Conservation (phyloP, 2,797 vertebrate genomes). For the Podarcis lilfordi region DNA sequence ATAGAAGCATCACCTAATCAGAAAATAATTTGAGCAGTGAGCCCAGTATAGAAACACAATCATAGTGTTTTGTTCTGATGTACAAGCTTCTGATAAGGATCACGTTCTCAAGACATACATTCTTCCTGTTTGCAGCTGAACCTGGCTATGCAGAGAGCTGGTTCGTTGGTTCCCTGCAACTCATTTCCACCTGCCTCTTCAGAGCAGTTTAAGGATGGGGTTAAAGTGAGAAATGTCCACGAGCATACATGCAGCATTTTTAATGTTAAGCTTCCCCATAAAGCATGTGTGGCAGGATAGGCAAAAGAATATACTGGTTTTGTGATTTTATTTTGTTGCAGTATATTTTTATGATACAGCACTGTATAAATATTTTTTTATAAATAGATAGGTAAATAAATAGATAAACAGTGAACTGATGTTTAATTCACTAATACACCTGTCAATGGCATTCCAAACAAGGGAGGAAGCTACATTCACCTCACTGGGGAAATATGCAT, state of each 20-base stretch:
- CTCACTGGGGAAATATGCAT: not conserved
- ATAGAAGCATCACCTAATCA: conserved; percentile 30
- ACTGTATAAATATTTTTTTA: too few relatives aligned
- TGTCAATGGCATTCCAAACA: not conserved
- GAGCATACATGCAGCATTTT: too few relatives aligned
- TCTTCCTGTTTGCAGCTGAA: not conserved
- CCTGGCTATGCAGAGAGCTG: not conserved
- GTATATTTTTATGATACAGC: too few relatives aligned
- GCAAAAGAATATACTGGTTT: not conserved
- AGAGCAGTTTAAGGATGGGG: not conserved
- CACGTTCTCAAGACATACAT: not conserved
- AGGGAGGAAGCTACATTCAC: not conserved
- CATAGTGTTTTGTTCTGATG: not conserved
- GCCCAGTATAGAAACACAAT: not conserved
- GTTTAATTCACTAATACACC: not conserved
- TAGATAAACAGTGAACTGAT: too few relatives aligned
- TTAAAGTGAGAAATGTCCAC: not conserved
- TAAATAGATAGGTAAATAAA: too few relatives aligned
- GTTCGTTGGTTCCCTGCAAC: not conserved
- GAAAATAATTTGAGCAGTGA: conserved; percentile 30
- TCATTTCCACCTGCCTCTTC: not conserved
- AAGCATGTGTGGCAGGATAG: not conserved
- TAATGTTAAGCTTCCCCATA: not conserved
- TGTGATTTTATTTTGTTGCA: too few relatives aligned
- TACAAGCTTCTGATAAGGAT: not conserved